Evolutionary conservation across 2,797 vertebrate species (phyloP).

Genomic region (Lagorchestes hirsutus): DNA sequence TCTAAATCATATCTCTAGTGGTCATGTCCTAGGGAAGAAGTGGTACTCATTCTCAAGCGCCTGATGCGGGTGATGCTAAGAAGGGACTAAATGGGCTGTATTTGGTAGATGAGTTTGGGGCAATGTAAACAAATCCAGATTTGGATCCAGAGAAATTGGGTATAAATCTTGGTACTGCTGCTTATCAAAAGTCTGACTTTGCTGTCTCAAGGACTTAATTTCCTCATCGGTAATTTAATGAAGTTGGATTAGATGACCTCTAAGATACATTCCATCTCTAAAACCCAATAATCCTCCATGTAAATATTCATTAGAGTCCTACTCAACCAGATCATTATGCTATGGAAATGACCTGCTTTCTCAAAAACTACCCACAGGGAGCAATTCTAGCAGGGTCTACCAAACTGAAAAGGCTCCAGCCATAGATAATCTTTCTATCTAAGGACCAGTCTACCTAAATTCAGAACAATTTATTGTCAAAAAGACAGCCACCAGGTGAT

Average conservation of each 20-base stretch:
- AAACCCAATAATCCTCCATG: not conserved
- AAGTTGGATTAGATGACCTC: not conserved
- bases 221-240: not conserved
- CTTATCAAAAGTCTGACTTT: not conserved
- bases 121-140: not conserved
- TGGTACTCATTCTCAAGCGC: not conserved
- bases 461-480: not conserved
- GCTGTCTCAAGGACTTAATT: not conserved
- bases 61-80: not conserved
- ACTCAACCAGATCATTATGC: not conserved
- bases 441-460: not conserved
- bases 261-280: not conserved
- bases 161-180: not conserved
- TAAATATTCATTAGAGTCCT: not conserved
- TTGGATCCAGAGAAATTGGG: not conserved
- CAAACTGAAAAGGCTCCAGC: not conserved
- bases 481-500: not conserved
- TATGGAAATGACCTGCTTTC: not conserved
- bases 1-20: not conserved
- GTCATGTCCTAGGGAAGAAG: not conserved
- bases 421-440: not conserved
- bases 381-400: not conserved
- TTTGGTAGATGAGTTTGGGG: not conserved
- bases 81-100: not conserved
- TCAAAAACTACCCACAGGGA: not conserved